These are phyloP conservation scores for Anas bahamensis DNA, from an alignment of 2,797 vertebrate genomes.

Conservation along the genomic window DNA sequence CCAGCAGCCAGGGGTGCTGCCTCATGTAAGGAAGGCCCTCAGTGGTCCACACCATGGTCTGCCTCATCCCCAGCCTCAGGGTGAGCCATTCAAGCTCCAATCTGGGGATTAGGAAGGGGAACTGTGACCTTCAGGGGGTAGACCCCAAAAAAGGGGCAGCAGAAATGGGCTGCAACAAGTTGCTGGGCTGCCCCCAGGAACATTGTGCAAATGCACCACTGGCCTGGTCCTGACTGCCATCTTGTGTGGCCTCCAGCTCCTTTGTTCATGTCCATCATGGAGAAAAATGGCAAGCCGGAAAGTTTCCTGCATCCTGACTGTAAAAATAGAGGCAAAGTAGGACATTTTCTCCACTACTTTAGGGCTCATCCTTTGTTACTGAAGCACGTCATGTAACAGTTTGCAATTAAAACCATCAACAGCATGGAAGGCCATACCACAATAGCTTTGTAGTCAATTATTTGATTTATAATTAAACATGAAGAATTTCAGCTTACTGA, in stretches of 20 bases:
- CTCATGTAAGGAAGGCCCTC: neutral
- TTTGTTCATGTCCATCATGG: neutral
- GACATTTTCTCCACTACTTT: slow-evolving; percentile 36
- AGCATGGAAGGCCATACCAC: slow-evolving; percentile 44
- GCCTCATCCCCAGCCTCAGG: neutral
- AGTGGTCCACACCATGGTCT: neutral
- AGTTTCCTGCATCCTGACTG: neutral
- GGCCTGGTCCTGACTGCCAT: neutral
- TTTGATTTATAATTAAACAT: slow-evolving; percentile 74
- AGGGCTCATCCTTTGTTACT: slow-evolving; percentile 44
- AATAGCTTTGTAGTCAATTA: slow-evolving; percentile 68
- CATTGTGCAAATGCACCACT: neutral
- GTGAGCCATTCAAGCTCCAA: neutral
- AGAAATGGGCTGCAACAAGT: neutral
- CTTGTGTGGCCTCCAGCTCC: neutral
- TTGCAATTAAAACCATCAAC: slow-evolving; percentile 52
- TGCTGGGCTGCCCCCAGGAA: neutral
- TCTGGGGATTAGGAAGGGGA: neutral
- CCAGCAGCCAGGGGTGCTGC: neutral
- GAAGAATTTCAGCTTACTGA: slow-evolving; percentile 62
- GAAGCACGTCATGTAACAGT: slow-evolving; percentile 43
- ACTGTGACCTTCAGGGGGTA: neutral
- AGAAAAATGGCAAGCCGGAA: neutral
- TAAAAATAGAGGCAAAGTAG: slow-evolving; percentile 51
- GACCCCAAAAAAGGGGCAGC: neutral